A percentile compares a stretch with the other conserved stretches of the same genome.
phyloP scores from a whole-genome alignment of 37 sponge, comb jelly and placozoan species.

The Cladorhizidae sp. region DNA sequence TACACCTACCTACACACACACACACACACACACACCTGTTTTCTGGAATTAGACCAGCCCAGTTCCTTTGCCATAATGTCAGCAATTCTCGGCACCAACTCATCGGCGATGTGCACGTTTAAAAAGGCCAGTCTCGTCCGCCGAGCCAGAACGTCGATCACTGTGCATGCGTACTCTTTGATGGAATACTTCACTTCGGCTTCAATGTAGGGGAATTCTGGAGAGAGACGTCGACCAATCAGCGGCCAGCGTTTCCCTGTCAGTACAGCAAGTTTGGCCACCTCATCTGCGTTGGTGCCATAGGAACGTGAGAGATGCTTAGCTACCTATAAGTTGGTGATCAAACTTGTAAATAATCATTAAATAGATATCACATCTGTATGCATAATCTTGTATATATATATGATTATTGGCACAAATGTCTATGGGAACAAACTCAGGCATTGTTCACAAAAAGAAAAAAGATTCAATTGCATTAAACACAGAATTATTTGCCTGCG shows the following conservation, averaged over 20 bases:
- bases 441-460: background rate
- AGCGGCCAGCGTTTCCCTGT: conserved; percentile 96
- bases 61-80: conserved; percentile 94
- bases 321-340: conserved; percentile 78
- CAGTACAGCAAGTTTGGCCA: conserved; percentile 84
- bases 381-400: too few species aligned
- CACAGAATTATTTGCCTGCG: too few species aligned
- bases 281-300: conserved; percentile 90
- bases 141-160: conserved; percentile 87
- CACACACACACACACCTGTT: conserved; percentile 2
- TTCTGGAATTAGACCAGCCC: conserved; percentile 83
- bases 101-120: conserved; percentile 94
- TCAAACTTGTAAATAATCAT: too few species aligned
- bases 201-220: conserved; percentile 97
- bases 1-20: background rate
- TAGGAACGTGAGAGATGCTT: conserved; percentile 86
- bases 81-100: conserved; percentile 84
- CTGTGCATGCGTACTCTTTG: conserved; percentile 92
- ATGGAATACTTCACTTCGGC: conserved; percentile 93
- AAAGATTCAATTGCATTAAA: too few species aligned
- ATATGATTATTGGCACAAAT: background rate
- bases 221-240: conserved; percentile 79
- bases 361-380: too few species aligned
- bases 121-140: conserved; percentile 96
- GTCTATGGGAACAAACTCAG: background rate